A percentile compares a stretch with the other conserved stretches of the same genome.
Evolutionary conservation across 2,113 vertebrate genomes (phyloP).

Genomic region (Boulengeromyrus knoepffleri): DNA sequence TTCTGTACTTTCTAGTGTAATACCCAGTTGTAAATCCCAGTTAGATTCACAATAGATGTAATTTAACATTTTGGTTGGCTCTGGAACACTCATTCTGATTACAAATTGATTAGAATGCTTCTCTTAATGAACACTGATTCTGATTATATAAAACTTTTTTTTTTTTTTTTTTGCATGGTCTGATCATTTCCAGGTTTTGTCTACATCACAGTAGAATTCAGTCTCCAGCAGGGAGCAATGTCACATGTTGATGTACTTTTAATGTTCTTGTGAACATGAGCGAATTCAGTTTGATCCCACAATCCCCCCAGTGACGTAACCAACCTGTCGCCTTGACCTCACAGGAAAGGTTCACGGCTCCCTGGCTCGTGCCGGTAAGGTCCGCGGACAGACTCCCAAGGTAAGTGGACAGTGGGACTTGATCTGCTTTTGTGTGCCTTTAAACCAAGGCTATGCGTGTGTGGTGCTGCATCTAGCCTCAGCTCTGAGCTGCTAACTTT

Average conservation of each 20-base stretch:
- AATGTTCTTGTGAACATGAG: not conserved
- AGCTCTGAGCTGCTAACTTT: not conserved
- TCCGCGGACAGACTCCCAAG: slow-evolving; percentile 72
- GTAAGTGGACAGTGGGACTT: slow-evolving; percentile 34
- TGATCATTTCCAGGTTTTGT: not conserved
- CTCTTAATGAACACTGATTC: too few species aligned
- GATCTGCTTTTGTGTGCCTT: not conserved
- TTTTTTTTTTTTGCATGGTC: not conserved
- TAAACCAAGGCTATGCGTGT: not conserved
- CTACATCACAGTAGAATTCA: not conserved
- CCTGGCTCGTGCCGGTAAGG: slow-evolving; percentile 73
- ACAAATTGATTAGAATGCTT: not conserved
- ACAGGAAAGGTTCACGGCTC: slow-evolving; percentile 72
- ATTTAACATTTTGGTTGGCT: not conserved
- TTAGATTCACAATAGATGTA: not conserved
- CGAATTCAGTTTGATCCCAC: not conserved
- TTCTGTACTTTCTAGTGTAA: not conserved
- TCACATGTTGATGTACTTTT: not conserved
- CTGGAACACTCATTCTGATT: not conserved
- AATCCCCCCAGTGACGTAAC: not conserved
- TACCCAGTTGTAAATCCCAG: not conserved
- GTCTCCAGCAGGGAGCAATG: not conserved
- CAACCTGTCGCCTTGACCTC: not conserved
- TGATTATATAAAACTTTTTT: not conserved
- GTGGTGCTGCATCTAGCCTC: not conserved